phyloP scores from a whole-genome alignment of 2,113 vertebrate genomes.

The Circaetus gallicus region DNA sequence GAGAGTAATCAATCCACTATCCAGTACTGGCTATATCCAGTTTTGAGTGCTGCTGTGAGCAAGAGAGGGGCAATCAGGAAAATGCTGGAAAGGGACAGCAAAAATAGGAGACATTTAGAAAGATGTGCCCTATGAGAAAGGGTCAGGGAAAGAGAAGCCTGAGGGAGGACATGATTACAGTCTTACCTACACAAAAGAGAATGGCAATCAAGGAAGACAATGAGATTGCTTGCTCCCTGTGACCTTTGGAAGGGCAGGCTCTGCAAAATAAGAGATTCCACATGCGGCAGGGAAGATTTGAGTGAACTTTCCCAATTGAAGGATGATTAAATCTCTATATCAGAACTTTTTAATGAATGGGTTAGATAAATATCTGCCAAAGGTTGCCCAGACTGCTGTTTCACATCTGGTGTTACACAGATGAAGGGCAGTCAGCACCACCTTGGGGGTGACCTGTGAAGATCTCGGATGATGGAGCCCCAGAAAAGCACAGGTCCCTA shows the following conservation, averaged over 20 bases:
- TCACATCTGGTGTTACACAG: not conserved
- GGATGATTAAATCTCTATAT: not conserved
- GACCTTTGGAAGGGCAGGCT: not conserved
- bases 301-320: not conserved
- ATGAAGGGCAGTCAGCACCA: not conserved
- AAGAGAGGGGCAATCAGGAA: not conserved
- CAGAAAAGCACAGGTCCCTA: not conserved
- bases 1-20: not conserved
- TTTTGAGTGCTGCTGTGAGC: not conserved
- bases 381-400: not conserved
- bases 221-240: not conserved
- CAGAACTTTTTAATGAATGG: not conserved
- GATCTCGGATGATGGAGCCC: not conserved
- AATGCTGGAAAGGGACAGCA: not conserved
- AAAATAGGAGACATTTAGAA: constrained; percentile 15
- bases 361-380: not conserved
- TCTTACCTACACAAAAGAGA: not conserved
- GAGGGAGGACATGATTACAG: not conserved
- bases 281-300: not conserved
- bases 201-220: not conserved
- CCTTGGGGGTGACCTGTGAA: not conserved
- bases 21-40: not conserved
- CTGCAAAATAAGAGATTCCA: not conserved
- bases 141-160: not conserved
- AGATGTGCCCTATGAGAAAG: not conserved